These are phyloP conservation scores for Cyprinodon brontotheroides DNA, from an alignment of 2,113 vertebrate genomes.

Conservation along the genomic window DNA sequence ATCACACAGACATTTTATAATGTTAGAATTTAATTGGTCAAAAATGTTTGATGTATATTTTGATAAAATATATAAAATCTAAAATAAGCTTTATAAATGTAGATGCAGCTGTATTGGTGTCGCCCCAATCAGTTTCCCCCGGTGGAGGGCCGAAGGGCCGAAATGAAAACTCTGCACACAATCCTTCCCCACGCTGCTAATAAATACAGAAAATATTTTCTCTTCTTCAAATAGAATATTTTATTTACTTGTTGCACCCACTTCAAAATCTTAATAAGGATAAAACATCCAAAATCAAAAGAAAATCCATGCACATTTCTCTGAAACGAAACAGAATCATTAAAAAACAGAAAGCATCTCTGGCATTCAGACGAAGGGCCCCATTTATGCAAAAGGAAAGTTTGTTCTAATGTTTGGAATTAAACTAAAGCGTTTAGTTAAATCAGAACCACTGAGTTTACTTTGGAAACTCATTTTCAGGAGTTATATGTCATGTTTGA, in stretches of 20 bases:
- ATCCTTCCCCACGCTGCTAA: background rate
- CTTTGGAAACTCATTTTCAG: background rate
- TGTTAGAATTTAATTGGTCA: too few species aligned
- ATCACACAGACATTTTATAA: too few species aligned
- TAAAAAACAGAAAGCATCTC: slow-evolving; percentile 40
- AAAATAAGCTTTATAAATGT: too few species aligned
- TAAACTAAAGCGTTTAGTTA: background rate
- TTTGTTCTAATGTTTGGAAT: too few species aligned
- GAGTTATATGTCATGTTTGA: background rate
- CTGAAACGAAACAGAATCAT: slow-evolving; percentile 62
- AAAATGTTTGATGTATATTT: too few species aligned
- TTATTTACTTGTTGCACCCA: slow-evolving; percentile 70
- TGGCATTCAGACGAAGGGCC: slow-evolving; percentile 38
- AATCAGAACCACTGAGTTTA: background rate
- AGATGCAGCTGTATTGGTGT: too few species aligned
- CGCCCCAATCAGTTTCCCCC: background rate
- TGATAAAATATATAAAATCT: too few species aligned
- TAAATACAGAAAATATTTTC: slow-evolving; percentile 8
- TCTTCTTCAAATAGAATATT: slow-evolving; percentile 63
- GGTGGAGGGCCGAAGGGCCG: too few species aligned
- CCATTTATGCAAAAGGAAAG: background rate
- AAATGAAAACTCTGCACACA: background rate
- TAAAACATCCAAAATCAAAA: slow-evolving; percentile 56
- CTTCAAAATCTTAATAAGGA: slow-evolving; percentile 33
- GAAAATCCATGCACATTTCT: slow-evolving; percentile 70